These are phyloP conservation scores for Lepidocolaptes lacrymiger DNA, from an alignment of 2,797 vertebrate species.

Conservation along the genomic window DNA sequence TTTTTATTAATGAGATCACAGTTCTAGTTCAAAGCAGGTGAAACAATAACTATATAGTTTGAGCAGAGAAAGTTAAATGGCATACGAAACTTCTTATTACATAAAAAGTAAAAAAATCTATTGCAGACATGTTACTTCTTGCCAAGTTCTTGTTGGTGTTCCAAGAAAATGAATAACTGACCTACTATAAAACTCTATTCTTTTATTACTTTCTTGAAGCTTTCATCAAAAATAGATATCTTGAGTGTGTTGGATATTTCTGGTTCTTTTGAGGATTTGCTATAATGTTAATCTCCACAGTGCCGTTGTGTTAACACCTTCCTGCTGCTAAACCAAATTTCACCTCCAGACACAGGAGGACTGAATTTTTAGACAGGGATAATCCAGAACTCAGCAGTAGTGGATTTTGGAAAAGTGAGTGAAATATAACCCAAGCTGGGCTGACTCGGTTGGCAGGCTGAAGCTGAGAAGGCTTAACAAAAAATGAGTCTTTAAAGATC, in stretches of 20 bases:
- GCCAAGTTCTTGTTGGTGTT: constrained; percentile 6
- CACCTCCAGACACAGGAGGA: constrained; percentile 40
- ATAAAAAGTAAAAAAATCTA: background rate
- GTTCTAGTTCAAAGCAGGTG: background rate
- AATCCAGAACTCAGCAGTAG: constrained; percentile 51
- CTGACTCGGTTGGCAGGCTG: background rate
- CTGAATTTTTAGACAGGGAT: constrained; percentile 55
- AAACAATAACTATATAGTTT: background rate
- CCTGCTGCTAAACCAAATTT: constrained; percentile 53
- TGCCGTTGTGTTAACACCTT: constrained; percentile 40
- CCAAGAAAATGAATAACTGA: constrained; percentile 50
- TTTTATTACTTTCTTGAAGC: constrained; percentile 20
- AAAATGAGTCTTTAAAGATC: constrained; percentile 52
- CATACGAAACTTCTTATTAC: background rate
- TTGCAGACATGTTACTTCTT: background rate
- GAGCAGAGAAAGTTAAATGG: background rate
- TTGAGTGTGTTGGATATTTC: constrained; percentile 28
- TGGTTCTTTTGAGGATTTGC: constrained; percentile 56
- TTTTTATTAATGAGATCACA: background rate
- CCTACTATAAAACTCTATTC: background rate
- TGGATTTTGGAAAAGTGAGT: constrained; percentile 61
- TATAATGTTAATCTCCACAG: constrained; percentile 21
- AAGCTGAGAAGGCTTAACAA: constrained; percentile 46
- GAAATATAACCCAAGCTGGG: constrained; percentile 59
- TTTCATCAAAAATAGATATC: constrained; percentile 52